These are phyloP conservation scores for Meloidogyne exigua DNA, from an alignment of 1,140 invertebrate species.

Conservation along the genomic window DNA sequence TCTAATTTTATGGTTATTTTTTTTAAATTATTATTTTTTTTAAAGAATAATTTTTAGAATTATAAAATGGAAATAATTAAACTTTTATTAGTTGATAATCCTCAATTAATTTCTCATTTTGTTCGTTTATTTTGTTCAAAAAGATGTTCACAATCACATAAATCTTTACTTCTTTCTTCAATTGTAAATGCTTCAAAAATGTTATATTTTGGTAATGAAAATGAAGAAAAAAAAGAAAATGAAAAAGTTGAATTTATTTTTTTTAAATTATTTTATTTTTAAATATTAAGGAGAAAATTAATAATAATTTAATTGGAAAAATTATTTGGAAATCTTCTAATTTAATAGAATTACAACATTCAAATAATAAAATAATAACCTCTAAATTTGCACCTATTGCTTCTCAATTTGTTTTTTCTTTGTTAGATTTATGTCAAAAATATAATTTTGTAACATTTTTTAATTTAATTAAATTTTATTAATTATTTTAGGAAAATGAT, in stretches of 20 bases:
- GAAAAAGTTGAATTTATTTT: neutral
- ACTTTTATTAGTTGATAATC: slow-evolving; percentile 18
- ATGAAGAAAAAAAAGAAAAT: slow-evolving; percentile 4
- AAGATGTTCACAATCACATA: slow-evolving; percentile 15
- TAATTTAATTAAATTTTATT: neutral
- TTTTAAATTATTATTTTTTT: neutral
- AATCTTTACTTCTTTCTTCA: slow-evolving; percentile 2
- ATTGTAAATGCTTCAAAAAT: slow-evolving; percentile 23
- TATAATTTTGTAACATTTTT: neutral
- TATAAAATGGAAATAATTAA: slow-evolving; percentile 9
- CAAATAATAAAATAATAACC: neutral
- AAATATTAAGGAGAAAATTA: neutral
- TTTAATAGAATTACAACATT: neutral
- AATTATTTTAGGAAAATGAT: neutral
- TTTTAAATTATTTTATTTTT: neutral
- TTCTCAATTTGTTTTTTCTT: slow-evolving; percentile 21
- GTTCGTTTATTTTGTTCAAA: slow-evolving; percentile 4
- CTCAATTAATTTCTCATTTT: slow-evolving; percentile 22
- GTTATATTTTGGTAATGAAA: slow-evolving; percentile 10
- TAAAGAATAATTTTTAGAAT: slow-evolving; percentile 4
- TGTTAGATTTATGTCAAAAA: slow-evolving; percentile 13
- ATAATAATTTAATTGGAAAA: slow-evolving; percentile 10
- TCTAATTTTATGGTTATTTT: slow-evolving; percentile 12
- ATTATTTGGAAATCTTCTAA: slow-evolving; percentile 13
- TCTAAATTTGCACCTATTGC: slow-evolving; percentile 12